Conservation (phyloP, 1,140 invertebrate genomes). For the Batillaria attramentaria region DNA sequence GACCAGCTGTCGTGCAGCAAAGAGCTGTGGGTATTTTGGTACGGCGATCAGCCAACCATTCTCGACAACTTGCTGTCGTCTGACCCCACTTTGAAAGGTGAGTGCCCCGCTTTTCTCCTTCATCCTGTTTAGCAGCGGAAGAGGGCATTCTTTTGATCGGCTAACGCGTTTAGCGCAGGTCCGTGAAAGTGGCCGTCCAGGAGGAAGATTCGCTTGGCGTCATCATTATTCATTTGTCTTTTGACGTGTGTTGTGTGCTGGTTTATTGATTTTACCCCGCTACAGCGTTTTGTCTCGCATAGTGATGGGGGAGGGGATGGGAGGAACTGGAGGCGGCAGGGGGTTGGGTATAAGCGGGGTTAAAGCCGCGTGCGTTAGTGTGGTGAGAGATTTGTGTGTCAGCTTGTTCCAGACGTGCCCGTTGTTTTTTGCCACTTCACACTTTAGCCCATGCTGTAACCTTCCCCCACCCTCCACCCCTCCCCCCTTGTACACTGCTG, state of each 20-base stretch:
- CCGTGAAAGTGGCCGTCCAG: not conserved
- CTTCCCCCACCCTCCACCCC: no score
- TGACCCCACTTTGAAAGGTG: constrained; percentile 78
- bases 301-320: constrained; percentile 1
- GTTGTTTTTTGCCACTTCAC: no score
- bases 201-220: not conserved
- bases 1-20: constrained; percentile 75
- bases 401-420: no score
- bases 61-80: constrained; percentile 71
- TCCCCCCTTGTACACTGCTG: no score
- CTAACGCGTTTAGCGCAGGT: not conserved
- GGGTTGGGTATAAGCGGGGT: no score
- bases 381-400: no score
- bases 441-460: no score
- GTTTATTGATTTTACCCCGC: not conserved
- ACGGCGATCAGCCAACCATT: constrained; percentile 93
- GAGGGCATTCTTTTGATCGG: constrained; percentile 15
- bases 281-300: constrained; percentile 4
- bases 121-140: constrained; percentile 15
- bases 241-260: constrained; percentile 1
- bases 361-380: no score
- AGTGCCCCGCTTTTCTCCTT: constrained; percentile 52
- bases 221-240: not conserved
- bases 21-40: constrained; percentile 99
- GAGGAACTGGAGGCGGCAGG: no score